A percentile compares a stretch with the other conserved stretches of the same genome.
Conservation (phyloP, 1,140 invertebrate species). For the Bombus terrestris region DNA sequence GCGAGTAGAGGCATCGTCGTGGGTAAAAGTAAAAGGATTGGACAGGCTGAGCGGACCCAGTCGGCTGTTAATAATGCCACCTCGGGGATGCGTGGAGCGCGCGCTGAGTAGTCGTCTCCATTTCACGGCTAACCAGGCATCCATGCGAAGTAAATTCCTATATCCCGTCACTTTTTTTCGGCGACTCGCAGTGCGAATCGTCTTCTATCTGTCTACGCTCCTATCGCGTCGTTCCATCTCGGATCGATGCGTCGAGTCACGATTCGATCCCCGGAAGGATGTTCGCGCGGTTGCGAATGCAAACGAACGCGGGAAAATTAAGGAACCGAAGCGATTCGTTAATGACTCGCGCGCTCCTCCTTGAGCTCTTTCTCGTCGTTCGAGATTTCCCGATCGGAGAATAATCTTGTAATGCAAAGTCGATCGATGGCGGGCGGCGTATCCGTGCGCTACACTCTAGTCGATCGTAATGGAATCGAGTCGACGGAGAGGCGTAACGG, state of each 20-base stretch:
- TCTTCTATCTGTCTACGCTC: background rate
- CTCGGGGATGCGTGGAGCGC: constrained; percentile 31
- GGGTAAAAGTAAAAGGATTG: constrained; percentile 58
- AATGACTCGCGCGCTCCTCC: constrained; percentile 1
- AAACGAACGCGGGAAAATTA: background rate
- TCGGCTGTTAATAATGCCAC: constrained; percentile 62
- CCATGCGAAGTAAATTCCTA: constrained; percentile 40
- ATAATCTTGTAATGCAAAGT: constrained; percentile 29
- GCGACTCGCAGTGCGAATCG: no score
- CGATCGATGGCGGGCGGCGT: constrained; percentile 9
- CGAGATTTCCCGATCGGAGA: background rate
- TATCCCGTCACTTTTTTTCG: constrained; percentile 1
- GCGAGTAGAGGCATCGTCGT: constrained; percentile 29
- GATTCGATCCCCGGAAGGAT: background rate
- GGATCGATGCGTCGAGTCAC: background rate
- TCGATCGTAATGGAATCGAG: background rate
- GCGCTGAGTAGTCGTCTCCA: constrained; percentile 24
- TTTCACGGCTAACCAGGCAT: constrained; percentile 54
- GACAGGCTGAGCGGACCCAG: constrained; percentile 41
- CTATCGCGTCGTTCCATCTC: background rate
- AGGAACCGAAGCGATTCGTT: background rate
- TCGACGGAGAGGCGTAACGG: background rate
- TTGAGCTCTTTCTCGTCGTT: background rate
- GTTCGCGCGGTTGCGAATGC: background rate
- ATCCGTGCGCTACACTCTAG: background rate